Percentiles rank a stretch among this genome's conserved stretches.
These are phyloP conservation scores for Cydia strobilella DNA, from an alignment of 1,140 invertebrate species.

Conservation along the genomic window DNA sequence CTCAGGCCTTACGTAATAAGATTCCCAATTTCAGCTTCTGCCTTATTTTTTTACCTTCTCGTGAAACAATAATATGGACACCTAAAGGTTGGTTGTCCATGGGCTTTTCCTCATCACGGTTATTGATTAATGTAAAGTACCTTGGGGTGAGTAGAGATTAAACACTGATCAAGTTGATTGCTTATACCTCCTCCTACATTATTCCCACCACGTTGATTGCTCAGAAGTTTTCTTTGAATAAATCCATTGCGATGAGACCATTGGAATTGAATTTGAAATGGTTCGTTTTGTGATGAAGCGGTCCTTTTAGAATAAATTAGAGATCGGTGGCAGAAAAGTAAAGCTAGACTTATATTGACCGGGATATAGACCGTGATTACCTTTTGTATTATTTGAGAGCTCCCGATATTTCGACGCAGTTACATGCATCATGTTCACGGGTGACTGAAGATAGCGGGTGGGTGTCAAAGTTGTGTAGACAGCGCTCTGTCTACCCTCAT, in stretches of 20 bases:
- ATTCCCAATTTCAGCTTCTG: not conserved
- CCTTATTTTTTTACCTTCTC: not conserved
- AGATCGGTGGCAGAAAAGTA: not conserved
- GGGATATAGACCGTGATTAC: too few relatives aligned
- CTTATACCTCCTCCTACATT: not conserved
- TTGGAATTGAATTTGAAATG: conserved; percentile 12
- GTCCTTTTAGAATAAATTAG: conserved; percentile 5
- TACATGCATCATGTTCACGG: too few relatives aligned
- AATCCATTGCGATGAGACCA: conserved; percentile 5
- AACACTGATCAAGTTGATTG: conserved; percentile 14
- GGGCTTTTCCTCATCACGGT: not conserved
- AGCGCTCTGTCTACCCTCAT: too few relatives aligned
- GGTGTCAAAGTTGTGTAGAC: too few relatives aligned
- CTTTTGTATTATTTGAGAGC: too few relatives aligned
- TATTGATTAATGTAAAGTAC: not conserved
- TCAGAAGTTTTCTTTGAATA: not conserved
- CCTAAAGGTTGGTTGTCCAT: not conserved
- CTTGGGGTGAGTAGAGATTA: not conserved
- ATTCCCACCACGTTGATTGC: conserved; percentile 8
- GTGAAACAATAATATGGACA: not conserved
- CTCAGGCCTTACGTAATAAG: too few relatives aligned
- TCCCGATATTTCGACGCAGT: too few relatives aligned
- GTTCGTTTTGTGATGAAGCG: not conserved
- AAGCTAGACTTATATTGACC: too few relatives aligned
- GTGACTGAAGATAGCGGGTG: too few relatives aligned